Percentiles rank a stretch among this genome's conserved stretches.
Conservation (phyloP, 1,140 invertebrate genomes). For the Ladona fulva region DNA sequence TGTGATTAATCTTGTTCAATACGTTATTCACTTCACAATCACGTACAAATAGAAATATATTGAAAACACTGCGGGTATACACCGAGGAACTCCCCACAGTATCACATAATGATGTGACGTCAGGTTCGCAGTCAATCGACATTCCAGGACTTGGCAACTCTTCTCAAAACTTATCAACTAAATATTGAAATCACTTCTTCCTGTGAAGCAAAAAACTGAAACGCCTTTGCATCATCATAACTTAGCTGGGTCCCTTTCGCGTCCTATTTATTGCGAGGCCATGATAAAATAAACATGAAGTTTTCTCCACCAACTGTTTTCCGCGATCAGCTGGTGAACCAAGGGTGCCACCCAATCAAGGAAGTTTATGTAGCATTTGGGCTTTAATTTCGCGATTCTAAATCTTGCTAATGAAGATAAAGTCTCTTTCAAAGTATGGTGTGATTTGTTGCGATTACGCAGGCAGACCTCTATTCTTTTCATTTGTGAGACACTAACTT, state of each 20-base stretch:
- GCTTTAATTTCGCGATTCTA: neutral
- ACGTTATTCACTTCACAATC: neutral
- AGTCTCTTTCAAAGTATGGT: too few species aligned
- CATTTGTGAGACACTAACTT: too few species aligned
- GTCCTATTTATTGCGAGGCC: neutral
- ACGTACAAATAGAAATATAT: neutral
- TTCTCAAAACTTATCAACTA: neutral
- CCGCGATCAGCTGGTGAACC: neutral
- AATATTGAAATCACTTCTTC: neutral
- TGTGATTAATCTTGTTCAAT: neutral
- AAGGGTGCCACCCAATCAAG: slow-evolving; percentile 6
- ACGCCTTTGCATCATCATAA: neutral
- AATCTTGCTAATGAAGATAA: too few species aligned
- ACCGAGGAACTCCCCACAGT: slow-evolving; percentile 6
- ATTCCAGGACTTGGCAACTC: slow-evolving; percentile 1
- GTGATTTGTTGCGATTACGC: too few species aligned
- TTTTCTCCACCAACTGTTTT: slow-evolving; percentile 9
- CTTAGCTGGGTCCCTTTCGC: neutral
- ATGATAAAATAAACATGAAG: neutral
- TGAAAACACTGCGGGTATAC: neutral
- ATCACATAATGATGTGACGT: slow-evolving; percentile 9
- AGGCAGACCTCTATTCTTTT: too few species aligned
- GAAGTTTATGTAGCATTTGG: neutral
- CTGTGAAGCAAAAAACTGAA: neutral
- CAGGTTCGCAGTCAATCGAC: slow-evolving; percentile 6